Evolutionary conservation across 2,888 invertebrate genomes (phyloP).

Genomic region (Drosophila nigritarsus): DNA sequence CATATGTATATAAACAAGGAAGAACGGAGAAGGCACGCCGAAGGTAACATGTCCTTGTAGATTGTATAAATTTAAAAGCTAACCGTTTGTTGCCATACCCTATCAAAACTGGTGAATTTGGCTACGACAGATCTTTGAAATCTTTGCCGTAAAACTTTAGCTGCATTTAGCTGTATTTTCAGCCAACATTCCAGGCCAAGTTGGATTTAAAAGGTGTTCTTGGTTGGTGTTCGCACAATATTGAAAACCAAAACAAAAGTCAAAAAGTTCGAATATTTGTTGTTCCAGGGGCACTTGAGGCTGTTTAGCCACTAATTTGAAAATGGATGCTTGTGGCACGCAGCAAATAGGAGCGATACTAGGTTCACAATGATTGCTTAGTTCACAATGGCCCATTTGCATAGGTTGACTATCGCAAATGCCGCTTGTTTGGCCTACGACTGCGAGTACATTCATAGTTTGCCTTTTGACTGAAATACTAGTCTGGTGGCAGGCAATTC

Average conservation of each 20-base stretch:
- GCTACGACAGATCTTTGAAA: too few species aligned
- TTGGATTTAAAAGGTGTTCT: background rate
- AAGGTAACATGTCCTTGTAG: background rate
- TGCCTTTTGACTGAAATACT: constrained; percentile 26
- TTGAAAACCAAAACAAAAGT: background rate
- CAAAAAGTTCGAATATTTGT: background rate
- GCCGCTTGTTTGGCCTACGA: constrained; percentile 15
- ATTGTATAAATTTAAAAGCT: background rate
- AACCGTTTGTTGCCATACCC: background rate
- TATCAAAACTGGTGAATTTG: background rate
- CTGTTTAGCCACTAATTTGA: background rate
- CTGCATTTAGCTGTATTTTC: background rate
- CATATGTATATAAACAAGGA: background rate
- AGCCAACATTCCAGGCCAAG: background rate
- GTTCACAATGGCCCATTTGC: constrained; percentile 12
- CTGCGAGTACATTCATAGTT: constrained; percentile 37
- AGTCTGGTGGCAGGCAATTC: constrained; percentile 14
- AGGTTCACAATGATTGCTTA: constrained; percentile 9
- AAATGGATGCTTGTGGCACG: background rate
- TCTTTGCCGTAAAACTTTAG: background rate
- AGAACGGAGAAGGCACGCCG: background rate
- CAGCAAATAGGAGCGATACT: background rate
- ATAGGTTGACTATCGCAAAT: background rate
- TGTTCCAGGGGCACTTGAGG: background rate
- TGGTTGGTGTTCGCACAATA: background rate